Base-by-base conservation (phyloP, 2,888 invertebrate genomes). In the Lasioglossum vierecki region DNA sequence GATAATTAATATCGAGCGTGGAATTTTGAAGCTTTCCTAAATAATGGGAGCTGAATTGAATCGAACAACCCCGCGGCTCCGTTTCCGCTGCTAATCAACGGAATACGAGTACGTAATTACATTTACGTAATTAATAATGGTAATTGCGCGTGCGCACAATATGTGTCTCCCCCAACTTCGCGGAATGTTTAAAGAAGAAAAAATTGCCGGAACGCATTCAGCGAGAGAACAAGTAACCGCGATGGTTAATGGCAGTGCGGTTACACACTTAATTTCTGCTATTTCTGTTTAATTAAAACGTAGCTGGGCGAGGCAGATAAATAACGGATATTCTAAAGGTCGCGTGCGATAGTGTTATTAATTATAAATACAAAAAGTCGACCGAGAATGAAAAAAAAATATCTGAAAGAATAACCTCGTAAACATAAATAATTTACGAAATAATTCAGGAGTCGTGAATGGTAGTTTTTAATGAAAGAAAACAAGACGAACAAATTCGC, bases 1-100 rank as follows among this genome's bases (percentile, higher is more conserved):
- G 76, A 82, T 83, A 81, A 83, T 83, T 82, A 73, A 76, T 83
- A 73, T 81, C 53, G 72, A 66, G 4, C 35, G 72, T 68, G 76
- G 57, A 76, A 81, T 73, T 83, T 83, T 66, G 39, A 76, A 81
- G 53, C 57, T 73, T 68, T 82, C 73, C 76, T 76, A 81, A 83
- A 81, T 72, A 76, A 76, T 46, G 66, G 76, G 46, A 60, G 68
- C 57, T 66, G 76, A 81, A 81, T 81, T 66, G 68, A 83, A 76
- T 81, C 35, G 18, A 81, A 73, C 76, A 46, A n/a, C 22, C 44
- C 57, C 2, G 18, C 53, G n/a, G 39, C 66, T n/a, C 22, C 53
- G 26, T 76, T 26, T 49, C 49, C 26, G 46, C n/a, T 13, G 76
- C 74, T 82, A 77, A 77, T 82, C 77, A 60, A 57, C 46, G 44